A percentile compares a stretch with the other conserved stretches of the same genome.
Conservation (phyloP, 2,113 vertebrate species). For the Rhynchomys soricoides region DNA sequence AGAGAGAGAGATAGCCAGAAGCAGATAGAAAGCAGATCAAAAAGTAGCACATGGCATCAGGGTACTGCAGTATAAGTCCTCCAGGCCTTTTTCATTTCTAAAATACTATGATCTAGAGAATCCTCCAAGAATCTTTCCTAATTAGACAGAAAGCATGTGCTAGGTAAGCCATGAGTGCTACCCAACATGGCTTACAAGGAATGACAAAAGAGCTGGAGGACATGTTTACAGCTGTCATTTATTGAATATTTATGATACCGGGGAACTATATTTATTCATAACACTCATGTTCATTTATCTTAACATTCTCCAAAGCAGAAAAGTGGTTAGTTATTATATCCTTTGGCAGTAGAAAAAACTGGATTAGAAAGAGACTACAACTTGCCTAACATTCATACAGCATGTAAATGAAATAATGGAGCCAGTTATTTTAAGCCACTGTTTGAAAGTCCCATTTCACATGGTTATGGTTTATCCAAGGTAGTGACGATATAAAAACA, state of each 20-base stretch:
- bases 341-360: background rate
- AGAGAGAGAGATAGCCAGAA: background rate
- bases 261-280: background rate
- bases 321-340: background rate
- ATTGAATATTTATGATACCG: background rate
- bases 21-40: background rate
- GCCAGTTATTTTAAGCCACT: slow-evolving; percentile 6
- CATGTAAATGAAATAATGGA: background rate
- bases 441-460: background rate
- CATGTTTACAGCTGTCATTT: background rate
- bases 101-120: background rate
- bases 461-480: background rate
- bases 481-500: background rate
- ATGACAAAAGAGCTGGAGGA: background rate
- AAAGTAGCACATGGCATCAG: background rate
- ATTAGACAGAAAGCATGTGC: background rate
- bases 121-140: background rate
- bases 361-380: background rate
- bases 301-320: slow-evolving; percentile 26
- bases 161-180: background rate
- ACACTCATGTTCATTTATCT: slow-evolving; percentile 17
- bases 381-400: background rate
- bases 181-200: background rate
- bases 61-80: background rate
- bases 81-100: background rate